Conservation (phyloP, 2,797 vertebrate genomes). For the Oophaga sylvatica region DNA sequence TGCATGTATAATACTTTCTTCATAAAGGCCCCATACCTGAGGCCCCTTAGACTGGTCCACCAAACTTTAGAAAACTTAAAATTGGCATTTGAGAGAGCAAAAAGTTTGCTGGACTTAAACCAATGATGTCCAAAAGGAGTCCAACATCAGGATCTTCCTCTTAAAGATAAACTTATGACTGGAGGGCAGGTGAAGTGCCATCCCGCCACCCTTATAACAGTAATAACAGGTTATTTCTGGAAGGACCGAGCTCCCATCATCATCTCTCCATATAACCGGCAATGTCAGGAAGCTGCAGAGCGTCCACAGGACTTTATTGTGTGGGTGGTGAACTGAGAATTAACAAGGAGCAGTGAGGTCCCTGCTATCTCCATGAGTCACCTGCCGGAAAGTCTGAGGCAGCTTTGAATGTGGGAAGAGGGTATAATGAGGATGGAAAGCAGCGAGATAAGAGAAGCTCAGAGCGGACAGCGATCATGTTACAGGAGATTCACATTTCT, state of each 20-base stretch:
- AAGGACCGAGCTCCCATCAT: background rate
- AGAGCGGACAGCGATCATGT: background rate
- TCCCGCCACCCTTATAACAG: no score
- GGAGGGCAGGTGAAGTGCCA: no score
- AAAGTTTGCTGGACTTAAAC: no score
- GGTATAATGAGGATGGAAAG: background rate
- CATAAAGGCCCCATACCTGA: no score
- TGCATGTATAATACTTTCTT: no score
- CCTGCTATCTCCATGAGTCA: constrained; percentile 13
- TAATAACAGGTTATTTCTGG: background rate
- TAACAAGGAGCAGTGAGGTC: background rate
- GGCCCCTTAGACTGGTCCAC: no score
- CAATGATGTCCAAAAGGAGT: no score
- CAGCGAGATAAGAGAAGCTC: background rate
- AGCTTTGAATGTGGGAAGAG: background rate
- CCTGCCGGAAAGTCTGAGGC: background rate
- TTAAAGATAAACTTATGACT: no score
- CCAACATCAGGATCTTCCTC: no score
- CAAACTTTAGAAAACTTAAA: no score
- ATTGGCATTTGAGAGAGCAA: no score
- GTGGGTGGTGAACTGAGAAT: constrained; percentile 26
- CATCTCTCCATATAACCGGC: background rate
- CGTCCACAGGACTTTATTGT: constrained; percentile 1
- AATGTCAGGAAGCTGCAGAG: constrained; percentile 1
- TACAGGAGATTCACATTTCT: background rate